Evolutionary conservation across 2,797 vertebrate species (phyloP), one percentile per base, ranked within the genome.

Genomic region (Gymnothorax reevesii): DNA sequence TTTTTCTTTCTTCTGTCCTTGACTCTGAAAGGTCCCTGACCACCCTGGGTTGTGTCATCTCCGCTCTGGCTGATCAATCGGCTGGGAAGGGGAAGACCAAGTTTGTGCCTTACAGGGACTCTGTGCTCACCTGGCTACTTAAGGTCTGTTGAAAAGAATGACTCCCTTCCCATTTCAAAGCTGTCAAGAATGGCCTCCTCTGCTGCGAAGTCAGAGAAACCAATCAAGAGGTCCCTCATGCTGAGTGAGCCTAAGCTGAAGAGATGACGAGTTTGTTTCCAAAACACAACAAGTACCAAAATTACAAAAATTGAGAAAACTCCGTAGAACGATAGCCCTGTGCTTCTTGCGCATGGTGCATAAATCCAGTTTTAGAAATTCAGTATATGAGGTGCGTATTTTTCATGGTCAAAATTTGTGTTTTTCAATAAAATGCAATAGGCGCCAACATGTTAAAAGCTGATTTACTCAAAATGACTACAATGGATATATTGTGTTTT

Each of bases 51-150:
- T 97, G 98, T 93, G 98, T 99, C 92, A 99, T 99, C 92, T 99
- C 99, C 80, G 98, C 98, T 20, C 94, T 99, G 87, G 99, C 98
- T 59, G 98, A 99, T 92, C 98, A 99, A 95, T 98, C 98, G 85
- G 97, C 97, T 64, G 98, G 97, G 87, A 99, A 99, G 90, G 97
- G 97, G 66, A 99, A 98, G 92, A 97, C 91, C 90, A 99, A 99
- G 93, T 99, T 99, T 94, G 98, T 99, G 94, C 99, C 98, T 92
- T 99, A 99, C 93, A 97, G 98, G 95, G 99, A 99, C 92, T 99
- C 98, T 1, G 98, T 99, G 27, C 97, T 99, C 90, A 99, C 99
- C 82, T 99, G 98, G 98, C 96, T 99, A 82, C 97, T 99, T 83
- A 99, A 99, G 98, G 98, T 99, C 95, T 93, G 91, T 55, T 17